Conservation (phyloP, 2,113 vertebrate genomes). For the Platysternon megacephalum region DNA sequence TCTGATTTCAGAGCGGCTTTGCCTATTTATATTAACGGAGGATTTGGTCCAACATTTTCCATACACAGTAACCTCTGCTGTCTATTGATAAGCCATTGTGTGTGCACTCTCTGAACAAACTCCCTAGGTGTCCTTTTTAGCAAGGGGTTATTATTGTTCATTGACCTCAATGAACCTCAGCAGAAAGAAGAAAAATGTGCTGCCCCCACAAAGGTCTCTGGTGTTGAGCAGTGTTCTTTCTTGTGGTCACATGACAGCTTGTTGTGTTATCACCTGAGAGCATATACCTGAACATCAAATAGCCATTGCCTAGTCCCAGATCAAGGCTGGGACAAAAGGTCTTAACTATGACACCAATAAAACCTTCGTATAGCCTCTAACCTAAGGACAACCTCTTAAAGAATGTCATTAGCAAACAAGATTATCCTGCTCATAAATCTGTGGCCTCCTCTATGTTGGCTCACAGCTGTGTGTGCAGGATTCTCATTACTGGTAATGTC, state of each 20-base stretch:
- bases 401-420: neutral
- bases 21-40: neutral
- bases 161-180: neutral
- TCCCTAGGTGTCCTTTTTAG: neutral
- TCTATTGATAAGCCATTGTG: neutral
- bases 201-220: neutral
- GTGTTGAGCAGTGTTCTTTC: neutral
- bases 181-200: neutral
- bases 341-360: neutral
- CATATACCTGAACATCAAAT: neutral
- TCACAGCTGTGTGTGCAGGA: neutral
- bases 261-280: slow-evolving; percentile 10
- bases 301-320: neutral
- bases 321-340: neutral
- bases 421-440: neutral
- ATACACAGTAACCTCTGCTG: neutral
- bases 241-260: neutral
- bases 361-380: neutral
- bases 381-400: neutral
- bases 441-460: neutral
- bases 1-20: neutral
- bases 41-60: neutral
- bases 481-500: neutral
- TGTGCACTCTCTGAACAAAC: neutral
- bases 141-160: neutral